A percentile compares a stretch with the other conserved stretches of the same genome.
These are phyloP conservation scores for Ambastaia sidthimunki DNA, from an alignment of 2,797 vertebrate genomes.

Conservation along the genomic window DNA sequence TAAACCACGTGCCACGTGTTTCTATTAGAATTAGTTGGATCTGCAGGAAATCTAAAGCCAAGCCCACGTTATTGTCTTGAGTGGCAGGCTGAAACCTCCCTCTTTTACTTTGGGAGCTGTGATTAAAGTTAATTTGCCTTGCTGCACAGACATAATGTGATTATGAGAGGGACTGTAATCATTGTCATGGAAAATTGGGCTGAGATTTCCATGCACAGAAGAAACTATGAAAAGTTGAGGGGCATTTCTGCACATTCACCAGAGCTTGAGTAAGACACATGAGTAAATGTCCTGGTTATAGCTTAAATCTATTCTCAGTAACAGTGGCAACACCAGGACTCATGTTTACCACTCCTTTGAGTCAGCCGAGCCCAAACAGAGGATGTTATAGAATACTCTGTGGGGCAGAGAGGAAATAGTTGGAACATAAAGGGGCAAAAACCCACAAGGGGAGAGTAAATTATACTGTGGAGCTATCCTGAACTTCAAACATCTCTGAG, in stretches of 20 bases:
- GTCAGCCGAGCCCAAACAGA: constrained; percentile 23
- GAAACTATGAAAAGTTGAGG: background rate
- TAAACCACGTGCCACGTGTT: constrained; percentile 63
- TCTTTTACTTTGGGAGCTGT: constrained; percentile 58
- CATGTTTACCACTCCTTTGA: constrained; percentile 16
- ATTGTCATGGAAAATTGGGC: constrained; percentile 42
- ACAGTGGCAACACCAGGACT: constrained; percentile 12
- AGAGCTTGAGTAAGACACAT: background rate
- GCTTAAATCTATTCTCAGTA: background rate
- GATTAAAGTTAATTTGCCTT: constrained; percentile 67
- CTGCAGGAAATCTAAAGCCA: constrained; percentile 52
- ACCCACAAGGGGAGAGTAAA: constrained; percentile 30
- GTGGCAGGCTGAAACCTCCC: constrained; percentile 52
- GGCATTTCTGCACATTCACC: background rate
- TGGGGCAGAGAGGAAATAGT: constrained; percentile 16
- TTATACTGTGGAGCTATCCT: constrained; percentile 17
- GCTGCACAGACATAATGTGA: constrained; percentile 56
- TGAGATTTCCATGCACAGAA: constrained; percentile 16
- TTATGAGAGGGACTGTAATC: constrained; percentile 60
- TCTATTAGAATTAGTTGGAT: constrained; percentile 51
- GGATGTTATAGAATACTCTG: constrained; percentile 13
- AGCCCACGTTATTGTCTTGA: constrained; percentile 62
- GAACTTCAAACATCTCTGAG: constrained; percentile 24
- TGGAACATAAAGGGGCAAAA: constrained; percentile 19
- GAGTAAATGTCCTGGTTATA: background rate